phyloP scores from a whole-genome alignment of 2,888 invertebrate genomes.

The Drepana falcataria region DNA sequence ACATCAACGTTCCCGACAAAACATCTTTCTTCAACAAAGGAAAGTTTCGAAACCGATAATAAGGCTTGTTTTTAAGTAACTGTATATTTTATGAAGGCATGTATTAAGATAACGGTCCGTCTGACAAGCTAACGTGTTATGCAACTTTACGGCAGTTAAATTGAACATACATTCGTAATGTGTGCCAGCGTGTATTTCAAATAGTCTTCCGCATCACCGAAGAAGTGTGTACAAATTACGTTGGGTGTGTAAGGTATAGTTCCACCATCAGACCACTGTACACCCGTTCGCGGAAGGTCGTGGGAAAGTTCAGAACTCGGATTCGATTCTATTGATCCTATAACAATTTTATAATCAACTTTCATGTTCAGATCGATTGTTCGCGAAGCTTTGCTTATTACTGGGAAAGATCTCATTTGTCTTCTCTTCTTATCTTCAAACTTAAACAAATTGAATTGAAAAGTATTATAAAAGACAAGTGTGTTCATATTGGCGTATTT shows the following conservation, averaged over 20 bases:
- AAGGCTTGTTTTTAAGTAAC: no score
- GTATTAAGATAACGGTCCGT: not conserved
- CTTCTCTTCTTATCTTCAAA: no score
- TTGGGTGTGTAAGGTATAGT: not conserved
- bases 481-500: no score
- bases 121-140: not conserved
- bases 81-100: no score
- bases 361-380: not conserved
- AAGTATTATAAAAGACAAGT: no score
- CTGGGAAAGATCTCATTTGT: no score
- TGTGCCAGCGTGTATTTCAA: not conserved
- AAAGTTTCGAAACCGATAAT: no score
- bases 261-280: not conserved
- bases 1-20: no score
- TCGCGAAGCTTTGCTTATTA: not conserved
- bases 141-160: not conserved
- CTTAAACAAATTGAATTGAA: no score
- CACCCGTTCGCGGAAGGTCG: constrained; percentile 36
- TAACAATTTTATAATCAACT: not conserved
- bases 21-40: no score
- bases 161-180: not conserved
- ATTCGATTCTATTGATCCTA: constrained; percentile 3
- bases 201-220: not conserved
- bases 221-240: not conserved
- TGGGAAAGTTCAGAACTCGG: constrained; percentile 30